Conservation (phyloP, 2,797 vertebrate genomes). For the Cuculus canorus region DNA sequence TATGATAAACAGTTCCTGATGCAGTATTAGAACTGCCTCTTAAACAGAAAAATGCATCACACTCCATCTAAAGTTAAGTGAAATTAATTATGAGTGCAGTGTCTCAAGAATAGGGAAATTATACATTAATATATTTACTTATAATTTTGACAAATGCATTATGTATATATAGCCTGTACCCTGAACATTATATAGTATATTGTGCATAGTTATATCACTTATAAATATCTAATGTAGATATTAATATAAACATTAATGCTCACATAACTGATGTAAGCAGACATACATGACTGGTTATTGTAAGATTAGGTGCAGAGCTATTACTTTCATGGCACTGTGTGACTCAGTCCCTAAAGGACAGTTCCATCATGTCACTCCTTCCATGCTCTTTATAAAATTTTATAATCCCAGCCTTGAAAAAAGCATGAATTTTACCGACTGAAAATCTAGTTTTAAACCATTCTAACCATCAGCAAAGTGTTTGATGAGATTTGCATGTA, state of each 20-base stretch:
- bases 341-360: background rate
- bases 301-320: background rate
- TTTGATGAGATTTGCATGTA: background rate
- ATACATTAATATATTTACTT: background rate
- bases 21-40: background rate
- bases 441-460: background rate
- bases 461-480: background rate
- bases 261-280: background rate
- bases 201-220: background rate
- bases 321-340: background rate
- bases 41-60: background rate
- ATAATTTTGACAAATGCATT: background rate
- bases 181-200: background rate
- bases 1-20: background rate
- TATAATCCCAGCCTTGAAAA: background rate
- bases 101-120: background rate
- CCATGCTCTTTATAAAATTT: background rate
- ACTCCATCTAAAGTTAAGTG: background rate
- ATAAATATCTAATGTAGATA: background rate
- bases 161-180: rapidly evolving
- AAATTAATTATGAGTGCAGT: background rate
- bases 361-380: background rate
- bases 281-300: background rate
- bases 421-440: background rate
- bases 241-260: background rate